phyloP scores from a whole-genome alignment of 1,140 invertebrate species.

The Thalassaphorura encarpata region DNA sequence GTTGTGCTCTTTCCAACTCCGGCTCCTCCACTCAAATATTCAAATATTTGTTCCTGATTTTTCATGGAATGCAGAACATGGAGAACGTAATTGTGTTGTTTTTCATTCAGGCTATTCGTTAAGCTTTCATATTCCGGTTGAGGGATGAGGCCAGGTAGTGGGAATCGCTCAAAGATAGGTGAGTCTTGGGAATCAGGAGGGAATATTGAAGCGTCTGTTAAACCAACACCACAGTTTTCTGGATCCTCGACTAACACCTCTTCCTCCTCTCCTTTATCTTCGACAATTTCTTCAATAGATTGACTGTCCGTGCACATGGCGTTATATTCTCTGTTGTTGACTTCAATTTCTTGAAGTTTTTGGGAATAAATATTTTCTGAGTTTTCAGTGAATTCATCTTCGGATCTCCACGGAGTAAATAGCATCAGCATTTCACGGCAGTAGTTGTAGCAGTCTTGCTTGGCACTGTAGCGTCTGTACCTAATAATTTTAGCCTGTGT shows the following conservation, averaged over 20 bases:
- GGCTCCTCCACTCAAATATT: constrained; percentile 13
- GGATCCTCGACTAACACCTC: not conserved
- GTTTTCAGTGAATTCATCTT: not conserved
- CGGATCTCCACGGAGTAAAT: not conserved
- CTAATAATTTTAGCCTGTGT: too few relatives aligned
- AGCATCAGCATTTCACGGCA: not conserved
- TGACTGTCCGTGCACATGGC: not conserved
- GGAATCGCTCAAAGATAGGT: not conserved
- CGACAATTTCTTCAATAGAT: not conserved
- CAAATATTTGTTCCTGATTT: not conserved
- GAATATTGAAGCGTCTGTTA: not conserved
- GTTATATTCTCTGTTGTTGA: not conserved
- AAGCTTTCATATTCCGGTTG: constrained; percentile 3
- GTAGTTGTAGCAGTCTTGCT: not conserved
- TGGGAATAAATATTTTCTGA: not conserved
- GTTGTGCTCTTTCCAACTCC: constrained; percentile 17
- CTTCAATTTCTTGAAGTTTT: not conserved
- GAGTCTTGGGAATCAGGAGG: not conserved
- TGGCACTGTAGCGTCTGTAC: not conserved
- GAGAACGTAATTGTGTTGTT: constrained; percentile 5
- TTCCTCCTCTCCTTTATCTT: not conserved
- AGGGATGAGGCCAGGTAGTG: not conserved
- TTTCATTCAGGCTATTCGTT: constrained; percentile 3
- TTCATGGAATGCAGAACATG: constrained; percentile 7
- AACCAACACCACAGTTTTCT: not conserved